Evolutionary conservation across 1,140 invertebrate species (phyloP), one percentile per base, ranked within the genome.

Genomic region (Rhagoletis pomonella): DNA sequence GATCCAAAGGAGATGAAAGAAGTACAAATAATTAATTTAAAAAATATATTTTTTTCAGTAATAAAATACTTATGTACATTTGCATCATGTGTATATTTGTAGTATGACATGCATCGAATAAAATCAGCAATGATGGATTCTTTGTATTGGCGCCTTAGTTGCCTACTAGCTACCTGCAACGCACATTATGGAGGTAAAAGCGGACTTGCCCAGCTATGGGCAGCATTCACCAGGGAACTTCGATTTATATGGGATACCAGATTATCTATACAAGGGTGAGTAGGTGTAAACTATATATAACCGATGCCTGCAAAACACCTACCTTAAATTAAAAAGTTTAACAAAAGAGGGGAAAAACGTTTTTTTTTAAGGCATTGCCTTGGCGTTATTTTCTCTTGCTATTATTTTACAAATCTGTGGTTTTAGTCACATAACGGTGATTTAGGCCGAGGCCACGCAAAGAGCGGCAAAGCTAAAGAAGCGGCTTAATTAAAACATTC

Each of bases 131-230:
- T 86, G 55, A 85, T 90, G 1, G 96, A 97, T 91, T 96, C 97
- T n/a, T 93, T 99, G 47, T 95, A 97, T 0, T 97, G 97, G 95
- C 94, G 97, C 65, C 92, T 99, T 3, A 95, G 97, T n/a, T 94
- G 97, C n/a, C 95, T 97, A 9, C 94, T 97, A 87, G 95, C 96
- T 87, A 96, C 97, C 87, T 95, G 96, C n/a, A 94, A 96, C 81
- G 95, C 97, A 88, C 96, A 96, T 89, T 94, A 97, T 65, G 97
- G 97, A n/a, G 96, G 97, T 1, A 90, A 96, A 0, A 93, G 94
- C 62, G 96, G 97, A 87, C 94, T 98, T 50, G 97, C 97, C 1
- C 97, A 99, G 90, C 90, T 99, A 0, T 99, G 98, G 98, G 96
- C 97, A 90, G 98, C 99, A 91, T 97, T 99, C 91, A 95, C 97